Percentiles rank a stretch among this genome's conserved stretches.
Conservation (phyloP, 2,797 vertebrate genomes). For the Gadopsis marmoratus region DNA sequence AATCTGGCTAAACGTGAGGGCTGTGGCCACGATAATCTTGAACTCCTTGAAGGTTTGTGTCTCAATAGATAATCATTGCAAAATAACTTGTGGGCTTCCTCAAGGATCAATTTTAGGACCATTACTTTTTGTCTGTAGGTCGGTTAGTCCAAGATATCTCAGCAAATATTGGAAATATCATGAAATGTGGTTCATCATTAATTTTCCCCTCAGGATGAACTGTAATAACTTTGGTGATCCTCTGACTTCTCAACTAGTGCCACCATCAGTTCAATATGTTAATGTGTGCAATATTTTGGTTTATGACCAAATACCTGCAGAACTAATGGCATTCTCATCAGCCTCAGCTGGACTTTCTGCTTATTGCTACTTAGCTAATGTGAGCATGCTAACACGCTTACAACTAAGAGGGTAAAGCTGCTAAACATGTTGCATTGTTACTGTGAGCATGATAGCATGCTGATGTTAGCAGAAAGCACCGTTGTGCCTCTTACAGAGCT, state of each 20-base stretch:
- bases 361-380: not conserved
- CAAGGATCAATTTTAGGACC: not conserved
- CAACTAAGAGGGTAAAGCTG: not conserved
- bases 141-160: too few relatives aligned
- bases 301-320: not conserved
- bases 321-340: not conserved
- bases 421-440: too few relatives aligned
- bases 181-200: not conserved
- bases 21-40: not conserved
- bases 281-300: not conserved
- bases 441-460: not conserved
- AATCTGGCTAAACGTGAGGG: not conserved
- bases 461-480: not conserved
- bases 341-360: not conserved
- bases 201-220: not conserved
- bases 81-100: slow-evolving; percentile 10
- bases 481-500: too few relatives aligned
- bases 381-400: not conserved
- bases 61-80: too few relatives aligned
- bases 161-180: not conserved
- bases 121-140: not conserved
- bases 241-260: too few relatives aligned
- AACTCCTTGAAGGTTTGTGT: not conserved
- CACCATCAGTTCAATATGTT: not conserved
- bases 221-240: not conserved